Base-by-base conservation (phyloP, 2,888 invertebrate species). In the Hololepta plana region DNA sequence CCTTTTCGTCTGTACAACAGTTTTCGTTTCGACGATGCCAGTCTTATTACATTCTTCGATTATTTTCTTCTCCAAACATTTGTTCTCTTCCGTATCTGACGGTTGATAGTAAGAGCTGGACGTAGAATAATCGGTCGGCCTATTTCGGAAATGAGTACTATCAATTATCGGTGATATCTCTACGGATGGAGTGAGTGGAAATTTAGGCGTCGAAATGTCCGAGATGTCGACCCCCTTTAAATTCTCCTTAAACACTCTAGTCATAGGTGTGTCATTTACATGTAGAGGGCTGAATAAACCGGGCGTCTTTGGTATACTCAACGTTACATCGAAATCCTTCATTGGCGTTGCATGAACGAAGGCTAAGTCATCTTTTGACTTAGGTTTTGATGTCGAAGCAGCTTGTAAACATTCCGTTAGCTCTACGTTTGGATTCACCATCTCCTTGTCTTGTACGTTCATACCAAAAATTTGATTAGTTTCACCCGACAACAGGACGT, bases 51-150 rank as follows among this genome's bases (percentile, higher is more conserved):
- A 44, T 30, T 49, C 47, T 34, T 49, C 44, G n/a, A 46, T 42
- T 12, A 51, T 28, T n/a, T 42, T 31, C 12, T 40, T 35, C 30
- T 52, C 52, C 7, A 47, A 15, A 5, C 42, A 45, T 30, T 41
- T 42, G 28, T 38, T 45, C 31, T 50, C 51, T 34, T 53, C 54
- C 5, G 38, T 43, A 33, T 54, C 54, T 0, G 51, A 51, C 6
- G 54, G 54, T 35, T 49, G 47, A 32, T 54, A 54, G 36, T 54
- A 54, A 1, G 52, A 52, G 33, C 51, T 51, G 2, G 48, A 45
- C 3, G 51, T 49, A 2, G 54, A 54, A 38, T 54, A 54, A 41
- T 54, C 54, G 0, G 54, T 53, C 2, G 44, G 42, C 19, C 52
- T 36, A 28, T 39, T 39, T 3, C 35, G 29, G 27, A 38, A 41